These are phyloP conservation scores for Florisuga fusca DNA, from an alignment of 2,797 vertebrate genomes.

Conservation along the genomic window DNA sequence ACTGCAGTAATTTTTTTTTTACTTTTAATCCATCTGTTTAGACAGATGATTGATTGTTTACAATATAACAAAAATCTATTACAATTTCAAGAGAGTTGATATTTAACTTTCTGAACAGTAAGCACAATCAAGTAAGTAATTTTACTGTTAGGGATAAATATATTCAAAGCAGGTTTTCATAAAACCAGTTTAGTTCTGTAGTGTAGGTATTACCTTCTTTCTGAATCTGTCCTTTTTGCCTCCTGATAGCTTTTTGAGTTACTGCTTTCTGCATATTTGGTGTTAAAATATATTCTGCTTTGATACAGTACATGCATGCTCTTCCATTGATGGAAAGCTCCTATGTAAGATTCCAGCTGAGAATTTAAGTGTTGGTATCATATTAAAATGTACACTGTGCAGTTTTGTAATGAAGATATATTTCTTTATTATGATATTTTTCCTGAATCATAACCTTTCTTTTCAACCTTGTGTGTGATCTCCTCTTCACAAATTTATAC, in stretches of 20 bases:
- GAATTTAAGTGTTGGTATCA: background rate
- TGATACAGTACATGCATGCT: fast-evolving
- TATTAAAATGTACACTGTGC: background rate
- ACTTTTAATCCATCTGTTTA: constrained; percentile 56
- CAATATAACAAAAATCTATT: constrained; percentile 27
- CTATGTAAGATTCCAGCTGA: background rate
- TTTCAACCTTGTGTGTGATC: background rate
- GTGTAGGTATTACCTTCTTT: background rate
- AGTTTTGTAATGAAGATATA: background rate
- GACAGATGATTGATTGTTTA: constrained; percentile 55
- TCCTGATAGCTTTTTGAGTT: background rate
- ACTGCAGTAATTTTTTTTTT: constrained; percentile 57
- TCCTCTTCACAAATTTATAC: background rate
- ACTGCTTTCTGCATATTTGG: background rate
- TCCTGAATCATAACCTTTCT: background rate
- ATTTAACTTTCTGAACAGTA: constrained; percentile 24
- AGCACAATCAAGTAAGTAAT: background rate
- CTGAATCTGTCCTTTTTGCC: background rate
- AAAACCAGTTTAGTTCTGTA: background rate
- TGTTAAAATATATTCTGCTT: background rate
- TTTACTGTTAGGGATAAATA: constrained; percentile 8
- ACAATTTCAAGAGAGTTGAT: background rate
- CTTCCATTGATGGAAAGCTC: background rate
- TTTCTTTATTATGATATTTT: background rate
- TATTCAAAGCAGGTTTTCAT: background rate